Percentiles rank a stretch among this genome's conserved stretches.
phyloP scores from a whole-genome alignment of 1,140 invertebrate species.

The Anadara kagoshimensis region DNA sequence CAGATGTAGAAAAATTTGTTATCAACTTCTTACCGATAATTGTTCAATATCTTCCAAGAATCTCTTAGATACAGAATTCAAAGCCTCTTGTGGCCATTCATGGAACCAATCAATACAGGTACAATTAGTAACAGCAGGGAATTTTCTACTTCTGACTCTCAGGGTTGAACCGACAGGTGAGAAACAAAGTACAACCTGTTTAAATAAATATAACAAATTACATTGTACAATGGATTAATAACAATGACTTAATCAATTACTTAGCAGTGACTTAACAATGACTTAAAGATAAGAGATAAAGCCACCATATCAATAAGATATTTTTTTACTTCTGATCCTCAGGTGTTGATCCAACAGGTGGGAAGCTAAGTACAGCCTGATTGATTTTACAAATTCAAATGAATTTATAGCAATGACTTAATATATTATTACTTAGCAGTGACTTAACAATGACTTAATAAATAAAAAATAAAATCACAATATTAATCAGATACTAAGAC shows the following conservation, averaged over 20 bases:
- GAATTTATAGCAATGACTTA: no score
- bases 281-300: conserved; percentile 96
- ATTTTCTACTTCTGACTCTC: conserved; percentile 92
- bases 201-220: background rate
- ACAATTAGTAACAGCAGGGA: conserved; percentile 95
- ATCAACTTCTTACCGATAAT: conserved; percentile 79
- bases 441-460: no score
- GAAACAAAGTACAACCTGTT: conserved; percentile 89
- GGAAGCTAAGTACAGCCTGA: conserved; percentile 91
- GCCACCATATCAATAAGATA: conserved; percentile 88
- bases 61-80: conserved; percentile 92
- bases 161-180: conserved; percentile 95
- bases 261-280: conserved; percentile 84
- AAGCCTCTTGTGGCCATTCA: conserved; percentile 95
- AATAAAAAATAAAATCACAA: no score
- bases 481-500: no score
- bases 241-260: no score
- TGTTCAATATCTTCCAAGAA: conserved; percentile 89
- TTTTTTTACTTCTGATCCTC: conserved; percentile 90
- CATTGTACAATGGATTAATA: no score
- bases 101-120: conserved; percentile 98
- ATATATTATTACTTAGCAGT: no score
- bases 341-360: conserved; percentile 94
- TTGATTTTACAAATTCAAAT: conserved; percentile 5
- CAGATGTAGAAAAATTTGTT: no score